phyloP scores from a whole-genome alignment of 1,140 invertebrate species.

The Megalonaias nervosa region DNA sequence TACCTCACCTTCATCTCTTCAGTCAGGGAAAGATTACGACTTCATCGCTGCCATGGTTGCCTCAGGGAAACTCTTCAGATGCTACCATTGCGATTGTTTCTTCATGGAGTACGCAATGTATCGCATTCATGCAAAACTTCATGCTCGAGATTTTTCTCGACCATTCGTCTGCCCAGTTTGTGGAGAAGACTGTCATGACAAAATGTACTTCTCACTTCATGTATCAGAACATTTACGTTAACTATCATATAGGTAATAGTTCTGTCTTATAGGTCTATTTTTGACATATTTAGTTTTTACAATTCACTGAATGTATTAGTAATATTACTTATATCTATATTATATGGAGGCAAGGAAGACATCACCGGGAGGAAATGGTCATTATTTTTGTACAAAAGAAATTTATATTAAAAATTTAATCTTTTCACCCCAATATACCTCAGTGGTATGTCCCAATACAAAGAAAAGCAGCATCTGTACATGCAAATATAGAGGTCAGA shows the following conservation, averaged over 20 bases:
- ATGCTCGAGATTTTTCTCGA: conserved; percentile 44
- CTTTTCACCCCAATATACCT: too few relatives aligned
- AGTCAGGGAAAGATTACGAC: conserved; percentile 45
- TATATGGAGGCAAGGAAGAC: too few relatives aligned
- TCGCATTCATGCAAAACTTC: conserved; percentile 61
- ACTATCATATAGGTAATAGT: not conserved
- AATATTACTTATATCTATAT: too few relatives aligned
- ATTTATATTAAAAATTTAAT: too few relatives aligned
- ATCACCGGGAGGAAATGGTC: too few relatives aligned
- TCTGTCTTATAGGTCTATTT: too few relatives aligned
- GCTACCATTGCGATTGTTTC: conserved; percentile 62
- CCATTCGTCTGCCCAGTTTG: conserved; percentile 62
- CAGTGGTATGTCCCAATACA: too few relatives aligned
- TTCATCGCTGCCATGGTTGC: conserved; percentile 52
- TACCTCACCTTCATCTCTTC: conserved; percentile 29
- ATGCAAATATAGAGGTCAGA: too few relatives aligned
- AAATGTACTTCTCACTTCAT: conserved; percentile 59
- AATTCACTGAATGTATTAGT: too few relatives aligned
- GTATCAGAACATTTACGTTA: conserved; percentile 61
- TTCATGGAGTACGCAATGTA: conserved; percentile 67
- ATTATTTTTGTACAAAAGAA: too few relatives aligned
- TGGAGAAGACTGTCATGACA: conserved; percentile 63
- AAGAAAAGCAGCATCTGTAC: too few relatives aligned
- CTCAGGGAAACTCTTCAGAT: conserved; percentile 59
- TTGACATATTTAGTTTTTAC: too few relatives aligned